Base-by-base conservation (phyloP, 2,797 vertebrate genomes). In the Hyperoplus immaculatus region DNA sequence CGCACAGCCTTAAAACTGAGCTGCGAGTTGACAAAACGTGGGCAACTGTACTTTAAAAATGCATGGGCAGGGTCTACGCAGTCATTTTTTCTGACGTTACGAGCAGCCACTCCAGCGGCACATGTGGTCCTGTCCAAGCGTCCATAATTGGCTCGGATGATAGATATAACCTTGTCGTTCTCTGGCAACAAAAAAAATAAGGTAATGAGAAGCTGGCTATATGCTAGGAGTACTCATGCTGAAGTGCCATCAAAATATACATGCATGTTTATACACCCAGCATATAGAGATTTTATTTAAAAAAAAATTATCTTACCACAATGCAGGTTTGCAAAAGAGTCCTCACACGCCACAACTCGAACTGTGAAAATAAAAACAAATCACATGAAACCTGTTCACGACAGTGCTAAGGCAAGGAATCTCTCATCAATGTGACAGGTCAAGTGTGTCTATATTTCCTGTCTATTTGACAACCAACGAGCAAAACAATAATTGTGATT, bases 121-220 rank as follows among this genome's bases (percentile, higher is more conserved):
- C 90, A 90, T 4, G 75, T 88, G 64, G 59, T 55, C 3, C 0
- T 0, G 67, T 87, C 82, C 0, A 0, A 16, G 15, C 87, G 88
- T 15, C 90, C 90, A 56, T 84, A 90, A 49, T 85, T 11, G 1
- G 87, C 85, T 7, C 56, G 14, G 9, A 47, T 45, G 15, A 91
- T 13, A 2, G 1, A 12, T 50, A 90, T 85, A 8, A 86, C 11
- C 16, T 53, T 64, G 0, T 70, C 84, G 1, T 0, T 2, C 11
- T 43, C 90, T 89, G 69, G 2, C 1, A 46, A 56, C 16, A 62
- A 49, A 18, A 53, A 36, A 13, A 69, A 36, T 29, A 41, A 11
- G 42, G 29, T 29, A 29, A 29, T 29, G 29, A 29, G 29, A 29
- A 29, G 29, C 29, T 29, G 29, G 29, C 29, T 29, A 8, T 13